Evolutionary conservation across 37 sponge, comb jelly and placozoan genomes (phyloP).

Genomic region (Tethya wilhelma): DNA sequence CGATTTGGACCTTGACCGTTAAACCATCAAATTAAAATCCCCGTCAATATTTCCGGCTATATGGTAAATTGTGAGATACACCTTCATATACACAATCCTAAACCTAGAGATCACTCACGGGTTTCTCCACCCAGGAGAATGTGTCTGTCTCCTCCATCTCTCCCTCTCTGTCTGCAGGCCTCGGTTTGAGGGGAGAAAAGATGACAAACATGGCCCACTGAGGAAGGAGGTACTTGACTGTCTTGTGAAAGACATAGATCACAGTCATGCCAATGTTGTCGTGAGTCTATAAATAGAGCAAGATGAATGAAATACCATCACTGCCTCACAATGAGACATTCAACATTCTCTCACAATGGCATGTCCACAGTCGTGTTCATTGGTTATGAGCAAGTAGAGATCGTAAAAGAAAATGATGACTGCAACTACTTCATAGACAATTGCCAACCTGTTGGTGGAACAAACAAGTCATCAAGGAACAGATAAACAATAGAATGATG

Average conservation of each 20-base stretch:
- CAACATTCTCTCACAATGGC: constrained; percentile 24
- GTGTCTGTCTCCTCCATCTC: constrained; percentile 26
- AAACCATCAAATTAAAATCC: no score
- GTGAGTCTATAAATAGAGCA: not conserved
- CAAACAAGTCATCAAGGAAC: no score
- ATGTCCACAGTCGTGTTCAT: constrained; percentile 21
- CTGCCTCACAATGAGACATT: not conserved
- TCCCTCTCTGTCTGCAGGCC: not conserved
- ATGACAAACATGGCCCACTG: constrained; percentile 44
- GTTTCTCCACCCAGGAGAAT: constrained; percentile 43
- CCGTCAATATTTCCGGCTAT: no score
- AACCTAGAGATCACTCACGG: no score
- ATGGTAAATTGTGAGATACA: no score
- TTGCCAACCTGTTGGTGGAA: constrained; percentile 51
- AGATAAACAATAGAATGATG: not conserved
- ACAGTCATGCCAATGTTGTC: not conserved
- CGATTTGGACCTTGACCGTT: no score
- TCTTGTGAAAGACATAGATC: constrained; percentile 39
- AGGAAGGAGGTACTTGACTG: constrained; percentile 42
- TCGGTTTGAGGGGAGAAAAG: constrained; percentile 38
- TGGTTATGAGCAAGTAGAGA: constrained; percentile 53
- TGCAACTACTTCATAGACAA: constrained; percentile 60
- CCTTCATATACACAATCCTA: no score
- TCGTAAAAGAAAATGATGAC: constrained; percentile 58
- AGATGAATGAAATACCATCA: not conserved